Percentiles rank a stretch among this genome's conserved stretches.
Conservation (phyloP, 2,113 vertebrate genomes). For the Chaetorhynchus papuensis region DNA sequence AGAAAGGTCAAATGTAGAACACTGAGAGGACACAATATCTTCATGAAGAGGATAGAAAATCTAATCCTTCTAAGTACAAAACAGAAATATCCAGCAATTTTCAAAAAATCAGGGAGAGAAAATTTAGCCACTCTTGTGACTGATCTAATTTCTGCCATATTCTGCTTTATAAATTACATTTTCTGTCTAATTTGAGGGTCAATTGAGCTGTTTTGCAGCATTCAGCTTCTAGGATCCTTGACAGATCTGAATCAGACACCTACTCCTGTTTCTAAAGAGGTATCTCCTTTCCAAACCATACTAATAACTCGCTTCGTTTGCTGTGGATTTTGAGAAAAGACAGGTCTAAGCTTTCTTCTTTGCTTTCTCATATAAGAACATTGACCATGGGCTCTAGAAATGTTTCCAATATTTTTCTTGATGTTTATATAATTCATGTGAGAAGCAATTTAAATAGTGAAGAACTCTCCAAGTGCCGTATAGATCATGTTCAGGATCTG, state of each 20-base stretch:
- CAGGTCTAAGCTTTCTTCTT: background rate
- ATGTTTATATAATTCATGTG: background rate
- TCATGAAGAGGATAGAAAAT: background rate
- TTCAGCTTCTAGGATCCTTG: background rate
- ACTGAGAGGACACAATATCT: background rate
- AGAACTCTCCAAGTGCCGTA: background rate
- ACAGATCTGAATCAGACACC: background rate
- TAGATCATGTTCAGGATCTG: background rate
- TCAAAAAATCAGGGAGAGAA: background rate
- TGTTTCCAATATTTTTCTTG: background rate
- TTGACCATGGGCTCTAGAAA: background rate
- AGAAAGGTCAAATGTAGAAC: background rate
- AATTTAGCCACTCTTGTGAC: background rate
- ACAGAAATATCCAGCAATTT: background rate
- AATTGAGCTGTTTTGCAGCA: background rate
- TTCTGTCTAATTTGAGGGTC: background rate
- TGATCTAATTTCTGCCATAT: background rate
- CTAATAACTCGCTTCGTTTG: background rate
- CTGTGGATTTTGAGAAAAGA: background rate
- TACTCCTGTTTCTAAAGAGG: background rate
- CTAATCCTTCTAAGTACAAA: background rate
- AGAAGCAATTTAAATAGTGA: background rate
- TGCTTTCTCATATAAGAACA: background rate
- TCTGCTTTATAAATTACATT: background rate
- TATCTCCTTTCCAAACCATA: background rate